These are phyloP conservation scores for Alentia gelatinosa DNA, from an alignment of 2,888 invertebrate genomes.

Conservation along the genomic window DNA sequence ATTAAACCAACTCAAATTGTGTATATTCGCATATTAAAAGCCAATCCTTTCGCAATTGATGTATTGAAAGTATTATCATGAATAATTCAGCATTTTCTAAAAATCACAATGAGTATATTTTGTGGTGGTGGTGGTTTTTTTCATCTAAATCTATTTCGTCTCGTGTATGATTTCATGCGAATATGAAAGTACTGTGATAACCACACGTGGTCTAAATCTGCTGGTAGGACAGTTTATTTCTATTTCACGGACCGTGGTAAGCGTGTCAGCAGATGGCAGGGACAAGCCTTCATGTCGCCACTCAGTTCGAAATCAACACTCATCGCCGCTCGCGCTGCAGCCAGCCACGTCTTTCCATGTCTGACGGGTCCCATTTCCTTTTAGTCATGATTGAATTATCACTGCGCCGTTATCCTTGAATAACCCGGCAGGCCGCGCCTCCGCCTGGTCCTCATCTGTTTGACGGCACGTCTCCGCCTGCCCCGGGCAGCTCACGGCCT, in stretches of 20 bases:
- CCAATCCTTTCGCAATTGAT: too few species aligned
- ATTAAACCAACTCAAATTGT: too few species aligned
- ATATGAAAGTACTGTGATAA: too few species aligned
- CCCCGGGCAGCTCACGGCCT: neutral
- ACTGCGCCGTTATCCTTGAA: conserved; percentile 26
- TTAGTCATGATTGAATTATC: conserved; percentile 43
- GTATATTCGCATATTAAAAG: too few species aligned
- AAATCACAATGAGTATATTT: too few species aligned
- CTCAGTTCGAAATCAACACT: neutral
- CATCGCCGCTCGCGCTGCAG: neutral
- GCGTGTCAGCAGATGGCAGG: neutral
- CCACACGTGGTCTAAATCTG: neutral
- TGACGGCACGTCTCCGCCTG: neutral
- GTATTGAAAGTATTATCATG: too few species aligned
- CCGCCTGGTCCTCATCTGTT: conserved; percentile 16
- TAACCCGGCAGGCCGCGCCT: neutral
- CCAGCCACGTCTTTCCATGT: neutral
- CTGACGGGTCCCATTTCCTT: conserved; percentile 30
- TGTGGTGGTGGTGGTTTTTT: too few species aligned
- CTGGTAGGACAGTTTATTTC: neutral
- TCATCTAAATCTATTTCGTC: too few species aligned
- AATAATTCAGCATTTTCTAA: too few species aligned
- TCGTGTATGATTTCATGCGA: too few species aligned
- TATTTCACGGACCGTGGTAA: neutral
- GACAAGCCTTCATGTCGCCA: neutral